Evolutionary conservation across 2,888 invertebrate species (phyloP).

Genomic region (Odontothrips loti): DNA sequence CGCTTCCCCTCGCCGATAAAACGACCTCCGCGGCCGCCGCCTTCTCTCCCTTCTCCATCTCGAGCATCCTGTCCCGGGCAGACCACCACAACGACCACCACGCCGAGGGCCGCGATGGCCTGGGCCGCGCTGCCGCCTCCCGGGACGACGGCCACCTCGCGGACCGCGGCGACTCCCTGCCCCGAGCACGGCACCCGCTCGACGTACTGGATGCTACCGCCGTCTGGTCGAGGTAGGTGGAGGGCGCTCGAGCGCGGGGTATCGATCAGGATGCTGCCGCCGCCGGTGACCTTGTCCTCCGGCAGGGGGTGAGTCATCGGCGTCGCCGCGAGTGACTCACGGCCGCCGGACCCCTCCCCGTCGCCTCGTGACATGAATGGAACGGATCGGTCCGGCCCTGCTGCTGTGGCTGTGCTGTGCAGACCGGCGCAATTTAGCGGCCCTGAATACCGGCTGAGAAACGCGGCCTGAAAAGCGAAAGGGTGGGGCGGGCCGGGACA

Average conservation of each 20-base stretch:
- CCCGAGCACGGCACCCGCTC: background rate
- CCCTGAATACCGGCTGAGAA: too few relatives aligned
- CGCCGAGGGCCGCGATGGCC: background rate
- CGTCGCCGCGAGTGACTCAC: background rate
- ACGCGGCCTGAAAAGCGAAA: too few relatives aligned
- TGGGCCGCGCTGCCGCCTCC: background rate
- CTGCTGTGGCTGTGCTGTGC: background rate
- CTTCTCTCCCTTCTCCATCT: conserved; percentile 21
- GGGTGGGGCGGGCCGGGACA: too few relatives aligned
- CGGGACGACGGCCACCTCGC: conserved; percentile 1
- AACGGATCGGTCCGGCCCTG: background rate
- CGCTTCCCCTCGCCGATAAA: background rate
- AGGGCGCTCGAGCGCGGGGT: background rate
- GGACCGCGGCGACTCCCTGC: background rate
- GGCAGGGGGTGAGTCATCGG: background rate
- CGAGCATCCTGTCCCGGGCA: conserved; percentile 2
- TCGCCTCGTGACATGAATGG: background rate
- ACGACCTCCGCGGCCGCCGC: background rate
- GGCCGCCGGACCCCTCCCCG: background rate
- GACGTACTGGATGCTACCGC: conserved; percentile 17
- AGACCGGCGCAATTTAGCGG: too few relatives aligned
- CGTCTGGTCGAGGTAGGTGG: conserved; percentile 1
- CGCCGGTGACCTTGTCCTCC: background rate
- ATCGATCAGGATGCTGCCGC: background rate
- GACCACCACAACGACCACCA: background rate